Evolutionary conservation across 1,140 invertebrate genomes (phyloP).

Genomic region (Cydia amplana): DNA sequence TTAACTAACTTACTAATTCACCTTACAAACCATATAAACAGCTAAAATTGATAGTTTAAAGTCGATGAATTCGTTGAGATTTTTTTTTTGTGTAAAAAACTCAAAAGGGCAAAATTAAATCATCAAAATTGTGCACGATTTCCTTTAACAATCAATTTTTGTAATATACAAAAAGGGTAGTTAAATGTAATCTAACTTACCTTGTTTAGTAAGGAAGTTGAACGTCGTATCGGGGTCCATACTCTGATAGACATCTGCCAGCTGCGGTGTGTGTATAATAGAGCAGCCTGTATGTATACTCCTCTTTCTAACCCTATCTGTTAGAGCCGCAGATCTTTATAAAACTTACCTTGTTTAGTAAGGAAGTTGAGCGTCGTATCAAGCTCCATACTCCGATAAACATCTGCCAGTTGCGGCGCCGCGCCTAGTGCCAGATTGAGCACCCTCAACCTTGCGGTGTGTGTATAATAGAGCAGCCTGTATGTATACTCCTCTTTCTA

Average conservation of each 20-base stretch:
- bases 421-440: slow-evolving; percentile 95
- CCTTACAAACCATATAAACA: no score
- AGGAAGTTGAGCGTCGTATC: slow-evolving; percentile 97
- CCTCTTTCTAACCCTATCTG: no score
- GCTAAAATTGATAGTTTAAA: no score
- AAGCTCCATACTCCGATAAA: slow-evolving; percentile 95
- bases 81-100: no score
- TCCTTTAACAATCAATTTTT: no score
- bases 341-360: slow-evolving; percentile 90
- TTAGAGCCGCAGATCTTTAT: slow-evolving; percentile 83
- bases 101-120: no score
- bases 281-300: slow-evolving; percentile 86
- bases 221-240: slow-evolving; percentile 92
- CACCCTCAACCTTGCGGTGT: slow-evolving; percentile 92
- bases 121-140: no score
- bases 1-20: no score
- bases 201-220: no score
- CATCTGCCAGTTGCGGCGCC: slow-evolving; percentile 94
- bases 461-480: slow-evolving; percentile 95
- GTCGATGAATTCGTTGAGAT: no score
- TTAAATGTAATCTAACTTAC: no score
- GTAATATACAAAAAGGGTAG: no score
- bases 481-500: slow-evolving; percentile 83
- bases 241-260: slow-evolving; percentile 94
- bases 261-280: slow-evolving; percentile 97